phyloP scores from a whole-genome alignment of 1,140 invertebrate genomes.

The Agraylea sexmaculata region DNA sequence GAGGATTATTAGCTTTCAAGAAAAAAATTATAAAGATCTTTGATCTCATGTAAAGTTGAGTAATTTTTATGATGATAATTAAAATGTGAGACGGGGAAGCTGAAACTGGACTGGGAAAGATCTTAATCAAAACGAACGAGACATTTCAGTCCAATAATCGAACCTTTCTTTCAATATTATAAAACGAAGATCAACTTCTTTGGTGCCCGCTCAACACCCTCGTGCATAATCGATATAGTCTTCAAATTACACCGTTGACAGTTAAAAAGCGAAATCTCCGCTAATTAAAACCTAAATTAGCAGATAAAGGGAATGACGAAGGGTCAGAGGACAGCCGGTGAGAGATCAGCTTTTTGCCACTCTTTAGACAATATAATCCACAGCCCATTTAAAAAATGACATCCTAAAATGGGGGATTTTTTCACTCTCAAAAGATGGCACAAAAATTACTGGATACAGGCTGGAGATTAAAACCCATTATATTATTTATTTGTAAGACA shows the following conservation, averaged over 20 bases:
- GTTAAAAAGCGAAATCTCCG: conserved; percentile 18
- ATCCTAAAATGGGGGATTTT: conserved; percentile 5
- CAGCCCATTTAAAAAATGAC: conserved; percentile 20
- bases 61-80: conserved; percentile 6
- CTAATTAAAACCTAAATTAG: conserved; percentile 20
- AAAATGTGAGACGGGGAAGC: conserved; percentile 16
- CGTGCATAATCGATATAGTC: too few relatives aligned
- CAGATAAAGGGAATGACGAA: conserved; percentile 18
- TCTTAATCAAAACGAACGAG: too few relatives aligned
- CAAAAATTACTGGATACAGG: too few relatives aligned
- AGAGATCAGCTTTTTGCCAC: conserved; percentile 8
- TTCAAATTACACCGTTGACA: too few relatives aligned
- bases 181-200: too few relatives aligned
- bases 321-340: conserved; percentile 1
- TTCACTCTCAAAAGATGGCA: too few relatives aligned
- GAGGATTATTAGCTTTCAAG: background rate
- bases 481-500: too few relatives aligned
- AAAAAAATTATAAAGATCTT: conserved; percentile 1
- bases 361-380: conserved; percentile 21
- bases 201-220: too few relatives aligned
- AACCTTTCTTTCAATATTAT: too few relatives aligned
- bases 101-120: too few relatives aligned
- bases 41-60: background rate
- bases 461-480: too few relatives aligned
- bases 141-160: too few relatives aligned